These are phyloP conservation scores for Numenius phaeopus DNA, from an alignment of 2,797 vertebrate species.

Conservation along the genomic window DNA sequence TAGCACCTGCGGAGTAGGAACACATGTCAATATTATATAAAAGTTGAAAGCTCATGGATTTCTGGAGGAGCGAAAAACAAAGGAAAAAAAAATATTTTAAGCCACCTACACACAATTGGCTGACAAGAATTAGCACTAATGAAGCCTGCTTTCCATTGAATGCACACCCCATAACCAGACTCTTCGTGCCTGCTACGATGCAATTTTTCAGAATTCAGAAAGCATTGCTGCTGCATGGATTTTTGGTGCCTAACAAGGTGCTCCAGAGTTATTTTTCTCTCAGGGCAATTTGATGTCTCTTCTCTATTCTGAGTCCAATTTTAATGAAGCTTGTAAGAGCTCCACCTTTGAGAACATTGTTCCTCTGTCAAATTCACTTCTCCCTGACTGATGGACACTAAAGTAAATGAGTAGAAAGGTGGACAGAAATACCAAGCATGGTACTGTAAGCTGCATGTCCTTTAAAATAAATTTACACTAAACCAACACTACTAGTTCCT, in stretches of 20 bases:
- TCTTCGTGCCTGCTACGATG: neutral
- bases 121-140: neutral
- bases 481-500: neutral
- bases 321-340: neutral
- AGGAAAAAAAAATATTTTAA: neutral
- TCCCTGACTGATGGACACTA: neutral
- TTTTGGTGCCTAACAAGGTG: neutral
- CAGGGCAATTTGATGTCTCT: neutral
- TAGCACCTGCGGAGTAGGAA: neutral
- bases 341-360: neutral
- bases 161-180: neutral
- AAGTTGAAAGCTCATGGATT: neutral
- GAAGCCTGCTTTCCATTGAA: neutral
- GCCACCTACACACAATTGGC: neutral
- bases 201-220: neutral
- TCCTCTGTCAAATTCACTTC: neutral
- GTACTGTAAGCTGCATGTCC: neutral
- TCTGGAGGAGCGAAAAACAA: neutral
- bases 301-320: neutral
- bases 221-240: neutral
- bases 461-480: neutral
- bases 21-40: neutral
- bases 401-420: neutral
- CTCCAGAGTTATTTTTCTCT: neutral
- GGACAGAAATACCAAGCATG: neutral